These are phyloP conservation scores for Muschampia plurimacula DNA, from an alignment of 2,888 invertebrate genomes.

Conservation along the genomic window DNA sequence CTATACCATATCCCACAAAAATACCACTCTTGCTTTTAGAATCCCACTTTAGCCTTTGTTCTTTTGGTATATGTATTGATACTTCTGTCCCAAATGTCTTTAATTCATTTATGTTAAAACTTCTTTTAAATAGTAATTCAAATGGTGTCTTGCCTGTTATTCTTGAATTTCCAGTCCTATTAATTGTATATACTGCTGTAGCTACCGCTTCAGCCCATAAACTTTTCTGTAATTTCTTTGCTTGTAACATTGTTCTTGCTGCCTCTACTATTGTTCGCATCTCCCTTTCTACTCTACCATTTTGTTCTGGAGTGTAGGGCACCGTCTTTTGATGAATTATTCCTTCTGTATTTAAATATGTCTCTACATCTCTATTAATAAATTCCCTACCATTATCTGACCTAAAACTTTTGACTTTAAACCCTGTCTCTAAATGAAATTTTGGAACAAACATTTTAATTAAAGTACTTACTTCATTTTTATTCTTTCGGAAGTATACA, in stretches of 20 bases:
- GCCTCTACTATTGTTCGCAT: conserved; percentile 37
- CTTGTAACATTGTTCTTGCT: conserved; percentile 35
- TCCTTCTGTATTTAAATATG: background rate
- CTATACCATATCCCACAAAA: conserved; percentile 4
- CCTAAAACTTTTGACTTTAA: background rate
- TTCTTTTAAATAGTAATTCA: background rate
- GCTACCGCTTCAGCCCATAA: background rate
- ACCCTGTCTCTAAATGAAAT: background rate
- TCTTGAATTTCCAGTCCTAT: background rate
- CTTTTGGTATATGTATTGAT: background rate
- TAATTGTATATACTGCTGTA: background rate
- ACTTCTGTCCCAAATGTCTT: background rate
- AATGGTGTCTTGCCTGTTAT: background rate
- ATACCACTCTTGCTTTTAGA: background rate
- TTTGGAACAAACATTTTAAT: background rate
- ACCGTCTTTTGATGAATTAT: background rate
- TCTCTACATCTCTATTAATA: background rate
- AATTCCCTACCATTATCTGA: background rate
- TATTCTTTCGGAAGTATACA: background rate
- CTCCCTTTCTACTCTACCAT: conserved; percentile 35
- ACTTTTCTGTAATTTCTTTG: conserved; percentile 7
- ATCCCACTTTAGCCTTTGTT: background rate
- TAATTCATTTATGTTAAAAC: background rate
- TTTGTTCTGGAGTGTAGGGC: conserved; percentile 40
- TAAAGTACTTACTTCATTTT: background rate